Base-by-base conservation (phyloP, 2,113 vertebrate genomes). In the Numida meleagris region DNA sequence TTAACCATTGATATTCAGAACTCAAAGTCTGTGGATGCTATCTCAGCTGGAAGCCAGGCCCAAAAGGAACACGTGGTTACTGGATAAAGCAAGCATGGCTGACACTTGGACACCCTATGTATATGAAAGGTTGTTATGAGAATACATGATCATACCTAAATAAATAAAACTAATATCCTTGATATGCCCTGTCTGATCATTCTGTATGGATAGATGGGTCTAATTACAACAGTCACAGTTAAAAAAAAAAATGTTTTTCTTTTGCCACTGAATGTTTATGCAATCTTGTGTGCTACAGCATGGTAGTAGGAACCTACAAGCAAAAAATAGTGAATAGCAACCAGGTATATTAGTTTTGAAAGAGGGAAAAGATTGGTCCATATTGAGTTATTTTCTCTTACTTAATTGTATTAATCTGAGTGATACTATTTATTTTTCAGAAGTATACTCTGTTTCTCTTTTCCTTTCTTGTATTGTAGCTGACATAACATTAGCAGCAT, bases 181-280 rank as follows among this genome's bases (percentile, higher is more conserved):
- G 38, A 33, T 53, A 58, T 66, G 4, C 18, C 34, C 21, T 76
- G 14, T 21, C 42, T 86, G 24, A 53, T 70, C 42, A 71, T 91
- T 89, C 19, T 71, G 5, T 38, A 23, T 77, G 8, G 14, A 65
- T 70, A 42, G 36, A 40, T 16, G 82, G 15, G n/a, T 79, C n/a
- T 63, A 73, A 57, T 51, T 59, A 17, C 8, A 76, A 25, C 19
- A 70, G 16, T 59, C 8, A 53, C 31, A 61, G 17, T 29, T 65
- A 8, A 68, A 81, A 74, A 59, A 2, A 77, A 61, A 2, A 14
- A 0, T 12, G 27, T 53, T 83, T 68, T 46, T n/a, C 20, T 77
- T 34, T 53, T 58, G 24, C 12, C 7, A 8, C 0, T 0, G 66
- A 48, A 43, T 20, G 1, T 72, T 14, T 15, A 5, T 63, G 51